Base-by-base conservation (phyloP, 2,888 invertebrate genomes). In the Phaedon cochleariae region DNA sequence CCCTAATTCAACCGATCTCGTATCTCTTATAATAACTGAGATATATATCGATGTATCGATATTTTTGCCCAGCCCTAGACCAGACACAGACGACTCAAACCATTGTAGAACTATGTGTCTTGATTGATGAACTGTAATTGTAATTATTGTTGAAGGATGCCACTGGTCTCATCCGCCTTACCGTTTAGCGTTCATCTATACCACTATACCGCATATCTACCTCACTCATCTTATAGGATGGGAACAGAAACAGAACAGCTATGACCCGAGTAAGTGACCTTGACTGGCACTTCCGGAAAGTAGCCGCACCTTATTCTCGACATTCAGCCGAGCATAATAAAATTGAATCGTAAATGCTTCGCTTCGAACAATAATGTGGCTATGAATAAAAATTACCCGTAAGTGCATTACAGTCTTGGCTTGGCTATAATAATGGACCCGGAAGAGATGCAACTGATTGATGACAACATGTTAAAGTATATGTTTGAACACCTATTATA, bases 211-310 rank as follows among this genome's bases (percentile, higher is more conserved):
- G n/a, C n/a, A n/a, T n/a, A n/a, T n/a, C n/a, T n/a, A n/a, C n/a
- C n/a, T n/a, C n/a, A n/a, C n/a, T n/a, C n/a, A n/a, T n/a, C n/a
- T n/a, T n/a, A 61, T 51, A 65, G 69, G 67, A 70, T 70, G 69
- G 64, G 69, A 41, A 41, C 15, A 7, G 15, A 15, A 67, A 71
- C 69, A 68, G 65, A 67, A 72, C 72, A 72, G 72, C 73, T 73
- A 73, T 73, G 74, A 73, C 75, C 75, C 65, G 75, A 74, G 74
- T 72, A 73, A 74, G 73, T 76, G 76, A 73, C 78, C 78, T 78
- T 78, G 78, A 74, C 71, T 70, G 69, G 71, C 70, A 77, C 77
- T 78, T 78, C 78, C 78, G 78, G 78, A 77, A 78, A 77, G 75
- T 75, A 73, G 75, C 76, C 76, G 76, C 76, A 75, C 77, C 77